Conservation (phyloP, 2,888 invertebrate species). For the Tenthredo amoena region DNA sequence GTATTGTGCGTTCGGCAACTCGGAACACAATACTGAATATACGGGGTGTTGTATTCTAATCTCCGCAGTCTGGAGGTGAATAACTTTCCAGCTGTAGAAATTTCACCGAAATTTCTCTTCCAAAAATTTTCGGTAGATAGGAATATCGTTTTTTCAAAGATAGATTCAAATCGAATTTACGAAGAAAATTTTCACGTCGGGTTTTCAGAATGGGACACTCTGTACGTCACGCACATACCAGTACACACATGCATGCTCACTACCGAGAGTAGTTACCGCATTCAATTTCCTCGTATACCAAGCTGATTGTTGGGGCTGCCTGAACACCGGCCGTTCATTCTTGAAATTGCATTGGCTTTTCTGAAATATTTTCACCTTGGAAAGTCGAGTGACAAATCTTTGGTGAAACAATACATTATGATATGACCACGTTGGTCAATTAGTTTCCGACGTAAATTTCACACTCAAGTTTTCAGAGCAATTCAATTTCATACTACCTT, state of each 20-base stretch:
- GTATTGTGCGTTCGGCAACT: conserved; percentile 45
- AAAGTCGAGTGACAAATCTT: neutral
- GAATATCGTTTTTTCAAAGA: neutral
- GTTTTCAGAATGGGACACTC: conserved; percentile 1
- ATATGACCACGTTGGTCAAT: neutral
- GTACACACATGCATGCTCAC: conserved; percentile 1
- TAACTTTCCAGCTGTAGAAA: neutral
- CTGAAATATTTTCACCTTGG: conserved; percentile 27
- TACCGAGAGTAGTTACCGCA: conserved; percentile 23
- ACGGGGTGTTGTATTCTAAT: neutral
- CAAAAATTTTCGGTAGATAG: neutral
- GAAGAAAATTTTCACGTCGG: neutral
- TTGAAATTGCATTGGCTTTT: conserved; percentile 8
- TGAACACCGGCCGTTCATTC: conserved; percentile 26
- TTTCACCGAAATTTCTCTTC: neutral
- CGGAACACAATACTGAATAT: conserved; percentile 39
- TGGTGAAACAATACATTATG: neutral
- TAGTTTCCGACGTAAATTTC: conserved; percentile 16
- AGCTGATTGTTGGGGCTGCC: conserved; percentile 23
- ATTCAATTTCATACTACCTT: neutral
- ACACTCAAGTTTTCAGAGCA: neutral
- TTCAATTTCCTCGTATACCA: conserved; percentile 40
- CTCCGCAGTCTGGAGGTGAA: neutral
- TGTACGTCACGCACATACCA: neutral
- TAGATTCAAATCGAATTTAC: neutral